Percentiles rank a stretch among this genome's conserved stretches.
These are phyloP conservation scores for Platysteira castanea DNA, from an alignment of 2,113 vertebrate genomes.

Conservation along the genomic window DNA sequence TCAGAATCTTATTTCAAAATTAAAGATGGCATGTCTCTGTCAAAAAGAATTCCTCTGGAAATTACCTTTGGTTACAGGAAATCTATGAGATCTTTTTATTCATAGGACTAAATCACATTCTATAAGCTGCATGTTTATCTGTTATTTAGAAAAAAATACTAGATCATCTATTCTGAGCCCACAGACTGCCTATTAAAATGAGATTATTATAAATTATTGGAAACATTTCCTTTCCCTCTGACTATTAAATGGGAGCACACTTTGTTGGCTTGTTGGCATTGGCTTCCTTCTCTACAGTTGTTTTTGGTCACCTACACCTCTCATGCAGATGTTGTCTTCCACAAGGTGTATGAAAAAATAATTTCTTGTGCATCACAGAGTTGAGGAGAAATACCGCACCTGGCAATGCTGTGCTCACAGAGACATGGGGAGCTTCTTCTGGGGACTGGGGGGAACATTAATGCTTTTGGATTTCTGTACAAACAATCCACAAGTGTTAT, in stretches of 20 bases:
- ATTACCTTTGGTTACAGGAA: conserved; percentile 4
- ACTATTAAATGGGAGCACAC: neutral
- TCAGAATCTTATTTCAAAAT: conserved; percentile 12
- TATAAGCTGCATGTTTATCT: neutral
- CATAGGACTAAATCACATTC: neutral
- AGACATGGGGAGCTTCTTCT: neutral
- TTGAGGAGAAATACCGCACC: neutral
- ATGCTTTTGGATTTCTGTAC: neutral
- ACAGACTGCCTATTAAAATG: neutral
- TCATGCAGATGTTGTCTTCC: neutral
- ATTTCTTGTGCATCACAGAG: neutral
- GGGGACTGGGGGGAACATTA: accelerated
- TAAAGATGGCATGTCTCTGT: neutral
- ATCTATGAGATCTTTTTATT: neutral
- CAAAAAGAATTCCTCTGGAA: conserved; percentile 10
- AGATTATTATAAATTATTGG: conserved; percentile 28
- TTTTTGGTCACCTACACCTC: neutral
- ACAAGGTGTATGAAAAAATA: neutral
- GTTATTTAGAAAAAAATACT: conserved; percentile 3
- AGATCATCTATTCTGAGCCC: neutral
- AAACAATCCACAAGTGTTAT: neutral
- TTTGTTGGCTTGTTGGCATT: neutral
- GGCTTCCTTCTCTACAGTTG: neutral
- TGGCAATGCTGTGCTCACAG: neutral
- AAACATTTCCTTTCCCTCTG: neutral